Conservation (phyloP, 1,140 invertebrate species). For the Drosophila funebris region DNA sequence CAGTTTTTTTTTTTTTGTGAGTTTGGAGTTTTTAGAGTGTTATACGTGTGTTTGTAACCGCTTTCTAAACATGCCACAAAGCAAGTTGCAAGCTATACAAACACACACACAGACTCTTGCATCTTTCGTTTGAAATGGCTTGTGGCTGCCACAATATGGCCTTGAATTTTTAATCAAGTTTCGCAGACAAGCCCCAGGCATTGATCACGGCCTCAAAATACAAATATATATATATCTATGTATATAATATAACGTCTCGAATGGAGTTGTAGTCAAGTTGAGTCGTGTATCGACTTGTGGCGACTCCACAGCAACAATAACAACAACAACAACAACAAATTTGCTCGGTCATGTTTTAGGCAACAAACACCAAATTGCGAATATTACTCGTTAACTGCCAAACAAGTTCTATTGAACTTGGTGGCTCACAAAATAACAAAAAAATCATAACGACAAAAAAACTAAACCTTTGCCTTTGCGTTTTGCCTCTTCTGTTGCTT, state of each 20-base stretch:
- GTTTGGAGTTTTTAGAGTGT: not conserved
- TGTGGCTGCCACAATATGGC: constrained; percentile 72
- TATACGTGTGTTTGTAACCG: constrained; percentile 26
- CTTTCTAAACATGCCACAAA: constrained; percentile 68
- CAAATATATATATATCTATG: too few species aligned
- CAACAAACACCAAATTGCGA: constrained; percentile 9
- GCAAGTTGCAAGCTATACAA: constrained; percentile 14
- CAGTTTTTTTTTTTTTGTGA: not conserved
- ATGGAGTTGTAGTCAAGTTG: constrained; percentile 7
- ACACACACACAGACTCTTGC: constrained; percentile 22
- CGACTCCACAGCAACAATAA: constrained; percentile 13
- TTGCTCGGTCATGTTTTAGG: constrained; percentile 63
- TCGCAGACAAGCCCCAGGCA: constrained; percentile 64
- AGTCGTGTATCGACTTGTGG: constrained; percentile 21
- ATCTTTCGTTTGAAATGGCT: constrained; percentile 59
- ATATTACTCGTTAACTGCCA: constrained; percentile 53
- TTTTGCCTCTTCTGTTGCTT: constrained; percentile 42
- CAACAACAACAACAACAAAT: constrained; percentile 15
- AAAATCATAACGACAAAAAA: constrained; percentile 1
- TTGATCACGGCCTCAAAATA: constrained; percentile 44
- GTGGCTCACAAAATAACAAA: constrained; percentile 35
- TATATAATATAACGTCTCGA: not conserved
- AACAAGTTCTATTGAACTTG: constrained; percentile 80
- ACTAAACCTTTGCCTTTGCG: constrained; percentile 43
- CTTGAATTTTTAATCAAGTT: constrained; percentile 82